These are phyloP conservation scores for Cryptoprocta ferox DNA, from an alignment of 2,797 vertebrate genomes.

Conservation along the genomic window DNA sequence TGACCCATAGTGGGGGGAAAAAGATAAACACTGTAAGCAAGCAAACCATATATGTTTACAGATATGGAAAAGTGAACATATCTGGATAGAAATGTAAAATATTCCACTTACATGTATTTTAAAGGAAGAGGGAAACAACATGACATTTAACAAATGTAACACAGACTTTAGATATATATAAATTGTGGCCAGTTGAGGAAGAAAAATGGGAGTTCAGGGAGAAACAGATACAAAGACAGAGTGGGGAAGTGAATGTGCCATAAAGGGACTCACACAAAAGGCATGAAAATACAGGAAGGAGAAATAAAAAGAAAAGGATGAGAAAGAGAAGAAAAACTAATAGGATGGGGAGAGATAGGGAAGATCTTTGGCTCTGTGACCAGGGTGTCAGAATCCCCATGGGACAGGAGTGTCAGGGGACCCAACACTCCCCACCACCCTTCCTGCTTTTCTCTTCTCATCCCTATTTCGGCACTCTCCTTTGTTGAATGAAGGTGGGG, in stretches of 20 bases:
- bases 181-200: neutral
- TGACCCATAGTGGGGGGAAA: neutral
- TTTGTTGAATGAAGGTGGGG: neutral
- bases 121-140: neutral
- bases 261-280: neutral
- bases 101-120: neutral
- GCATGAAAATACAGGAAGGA: neutral
- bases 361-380: neutral
- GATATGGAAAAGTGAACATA: neutral
- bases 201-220: neutral
- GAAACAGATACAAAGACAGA: neutral
- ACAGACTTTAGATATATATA: neutral
- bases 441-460: neutral
- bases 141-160: neutral
- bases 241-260: neutral
- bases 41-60: constrained; percentile 35
- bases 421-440: neutral
- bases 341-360: neutral
- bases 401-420: neutral
- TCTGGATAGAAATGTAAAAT: neutral
- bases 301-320: neutral
- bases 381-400: neutral
- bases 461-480: neutral
- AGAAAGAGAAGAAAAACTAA: neutral
- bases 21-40: neutral